Base-by-base conservation (phyloP, 2,797 vertebrate species). In the Spondyliosoma cantharus region DNA sequence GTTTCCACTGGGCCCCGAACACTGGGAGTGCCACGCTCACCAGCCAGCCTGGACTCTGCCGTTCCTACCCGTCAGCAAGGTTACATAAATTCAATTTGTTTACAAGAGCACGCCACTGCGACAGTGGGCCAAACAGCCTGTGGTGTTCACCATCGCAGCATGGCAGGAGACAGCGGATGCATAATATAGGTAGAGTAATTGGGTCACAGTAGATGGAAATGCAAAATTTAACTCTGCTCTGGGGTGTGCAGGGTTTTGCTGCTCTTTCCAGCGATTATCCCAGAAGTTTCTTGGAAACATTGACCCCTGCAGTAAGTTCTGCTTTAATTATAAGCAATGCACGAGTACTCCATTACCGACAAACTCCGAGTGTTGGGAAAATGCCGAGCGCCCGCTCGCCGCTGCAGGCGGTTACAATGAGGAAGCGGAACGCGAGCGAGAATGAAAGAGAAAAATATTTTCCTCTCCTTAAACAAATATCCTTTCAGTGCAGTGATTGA, bases 61-160 rank as follows among this genome's bases (percentile, higher is more conserved):
- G 68, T 76, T 86, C 78, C 79, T 84, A 20, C 90, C 91, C 88
- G 5, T 86, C 85, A 92, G 92, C 91, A 86, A 92, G 91, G 93
- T 90, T 92, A 91, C 87, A 85, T 86, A 87, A 89, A 93, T 89
- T 92, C 86, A 85, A 88, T 92, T 90, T 93, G 90, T 92, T 90
- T 91, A 89, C 88, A 77, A 56, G 74, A 82, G 82, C 76, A 71
- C 20, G 65, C 72, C n/a, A 76, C 70, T 74, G 83, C 14, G 63
- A 87, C 88, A 86, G 79, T 37, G 60, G 70, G 53, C 81, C 83
- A 92, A 90, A 88, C 85, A 83, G 90, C 84, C 90, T 4, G 76
- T 86, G 89, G 89, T 80, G 79, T 53, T 86, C 71, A 53, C 74
- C 69, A 12, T 8, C 53, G 66, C 43, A 56, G 64, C 72, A 37